Evolutionary conservation across 2,888 invertebrate species (phyloP), one percentile per base, ranked within the genome.

Genomic region (Eupithecia centaureata): DNA sequence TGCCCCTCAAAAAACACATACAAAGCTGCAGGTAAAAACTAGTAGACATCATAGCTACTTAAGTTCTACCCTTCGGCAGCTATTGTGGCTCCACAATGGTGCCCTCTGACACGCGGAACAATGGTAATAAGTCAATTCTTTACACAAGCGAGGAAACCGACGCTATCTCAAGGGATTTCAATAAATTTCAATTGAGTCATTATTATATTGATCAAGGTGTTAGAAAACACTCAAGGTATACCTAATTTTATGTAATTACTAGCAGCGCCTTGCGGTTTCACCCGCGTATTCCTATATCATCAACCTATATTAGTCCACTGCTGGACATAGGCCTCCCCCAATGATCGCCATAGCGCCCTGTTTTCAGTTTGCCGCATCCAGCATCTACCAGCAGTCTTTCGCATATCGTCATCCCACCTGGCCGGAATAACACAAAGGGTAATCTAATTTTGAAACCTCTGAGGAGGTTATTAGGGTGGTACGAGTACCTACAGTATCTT

Each of bases 31-130:
- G 18, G 3, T 0, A 10, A 4, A 10, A 10, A 10, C 47, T 56
- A 28, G n/a, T 54, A 13, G 5, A 15, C n/a, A 15, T 12, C 38
- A n/a, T 10, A n/a, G 28, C 54, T n/a, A 28, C 54, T 28, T 10
- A 2, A n/a, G 30, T n/a, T 67, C 62, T 52, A 38, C 62, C 62
- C 62, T 35, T 35, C 28, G 62, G 64, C 64, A 13, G 18, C 52
- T 12, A 65, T 65, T 65, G 64, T 57, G 12, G 22, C 13, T 18
- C 32, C 60, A 61, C 60, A 61, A 61, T 61, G 25, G 30, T 18
- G 22, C 22, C 32, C 61, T 61, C 22, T 61, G 61, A 51, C 61
- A 32, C 32, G 51, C 25, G 13, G 32, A 51, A 51, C 51, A 61
- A 51, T 51, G 51, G 12, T 57, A 22, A 12, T 27, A 52, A 15